Evolutionary conservation across 2,888 invertebrate genomes (phyloP), one percentile per base, ranked within the genome.

Genomic region (Pinctada fucata): DNA sequence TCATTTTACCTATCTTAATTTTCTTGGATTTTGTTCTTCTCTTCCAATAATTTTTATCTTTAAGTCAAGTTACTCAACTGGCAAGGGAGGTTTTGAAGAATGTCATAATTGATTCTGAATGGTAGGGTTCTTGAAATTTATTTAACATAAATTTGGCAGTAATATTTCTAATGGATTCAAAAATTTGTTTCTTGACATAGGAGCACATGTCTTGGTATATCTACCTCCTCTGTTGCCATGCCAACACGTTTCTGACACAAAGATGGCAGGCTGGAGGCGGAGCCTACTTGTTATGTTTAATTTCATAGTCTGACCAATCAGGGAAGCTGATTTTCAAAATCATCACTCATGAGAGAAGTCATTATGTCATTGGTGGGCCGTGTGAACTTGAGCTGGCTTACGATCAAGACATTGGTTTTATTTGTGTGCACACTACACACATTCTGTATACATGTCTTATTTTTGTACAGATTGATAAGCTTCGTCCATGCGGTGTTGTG

Each of bases 391-490:
- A 74, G 73, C 78, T 69, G 76, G 77, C 79, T 75, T 76, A 76
- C 74, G 74, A 76, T 79, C 76, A 75, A 79, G 79, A 76, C 76
- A 79, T 67, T 70, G 73, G 71, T 76, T 80, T 78, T 80, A 76
- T 74, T 76, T 80, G 80, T 78, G 80, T 80, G 80, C 71, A 74
- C 70, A 72, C 51, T 48, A 79, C 58, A 58, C 58, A 77, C 78
- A 75, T 67, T 79, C 73, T 73, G 79, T 79, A 75, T 79, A 79
- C 79, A 79, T 75, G 79, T 80, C 79, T 75, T 80, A 80, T 80
- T 80, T 80, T 80, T 80, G 80, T 80, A 80, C 78, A 80, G 80
- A 72, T 68, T 68, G 68, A 6, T 13, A 58, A 58, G 6, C 58
- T 58, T 68, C 10, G 47, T 68, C 10, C 68, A 31, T 68, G 45